Conservation (phyloP, 2,888 invertebrate species). For the Laothoe populi region DNA sequence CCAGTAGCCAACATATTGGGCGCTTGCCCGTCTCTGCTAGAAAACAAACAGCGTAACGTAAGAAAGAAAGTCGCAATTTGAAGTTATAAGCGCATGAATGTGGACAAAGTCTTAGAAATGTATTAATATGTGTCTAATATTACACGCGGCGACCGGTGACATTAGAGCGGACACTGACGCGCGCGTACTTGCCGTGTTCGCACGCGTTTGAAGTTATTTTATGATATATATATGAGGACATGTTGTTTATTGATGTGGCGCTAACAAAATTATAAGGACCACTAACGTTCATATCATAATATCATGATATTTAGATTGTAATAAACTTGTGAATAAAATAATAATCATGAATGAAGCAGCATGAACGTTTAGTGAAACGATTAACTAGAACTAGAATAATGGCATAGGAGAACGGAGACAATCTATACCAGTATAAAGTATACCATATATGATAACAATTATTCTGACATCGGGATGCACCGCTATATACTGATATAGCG, state of each 20-base stretch:
- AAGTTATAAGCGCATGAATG: too few relatives aligned
- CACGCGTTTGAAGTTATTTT: neutral
- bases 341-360: neutral
- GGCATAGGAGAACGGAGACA: too few relatives aligned
- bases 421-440: too few relatives aligned
- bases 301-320: neutral
- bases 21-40: too few relatives aligned
- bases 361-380: too few relatives aligned
- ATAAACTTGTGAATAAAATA: neutral
- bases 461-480: too few relatives aligned
- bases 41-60: too few relatives aligned
- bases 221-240: neutral
- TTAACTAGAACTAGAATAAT: too few relatives aligned
- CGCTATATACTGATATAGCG: too few relatives aligned
- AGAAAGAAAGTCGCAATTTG: too few relatives aligned
- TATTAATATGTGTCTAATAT: constrained; percentile 51
- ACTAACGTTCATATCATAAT: neutral
- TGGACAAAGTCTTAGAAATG: constrained; percentile 31
- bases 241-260: neutral
- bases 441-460: too few relatives aligned
- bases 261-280: neutral
- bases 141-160: constrained; percentile 38
- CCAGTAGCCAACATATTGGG: too few relatives aligned
- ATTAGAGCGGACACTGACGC: constrained; percentile 26
- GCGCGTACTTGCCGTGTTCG: neutral